These are phyloP conservation scores for Lasiommata megera DNA, from an alignment of 2,888 invertebrate species.

Conservation along the genomic window DNA sequence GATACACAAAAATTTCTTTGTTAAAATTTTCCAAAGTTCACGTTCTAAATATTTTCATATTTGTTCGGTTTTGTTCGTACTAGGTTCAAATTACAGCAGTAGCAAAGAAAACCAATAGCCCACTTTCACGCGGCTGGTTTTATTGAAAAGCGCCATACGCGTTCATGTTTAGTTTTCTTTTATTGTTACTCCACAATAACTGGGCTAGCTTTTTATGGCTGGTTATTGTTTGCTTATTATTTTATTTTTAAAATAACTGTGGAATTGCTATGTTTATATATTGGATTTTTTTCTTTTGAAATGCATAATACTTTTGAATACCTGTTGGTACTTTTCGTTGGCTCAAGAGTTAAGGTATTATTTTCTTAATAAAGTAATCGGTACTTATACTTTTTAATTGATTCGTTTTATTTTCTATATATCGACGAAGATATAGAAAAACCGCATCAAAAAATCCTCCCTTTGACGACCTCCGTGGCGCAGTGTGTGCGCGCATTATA, in stretches of 20 bases:
- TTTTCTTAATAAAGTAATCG: too few relatives aligned
- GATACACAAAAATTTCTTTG: conserved; percentile 10
- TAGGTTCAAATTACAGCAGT: conserved; percentile 31
- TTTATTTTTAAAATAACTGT: conserved; percentile 3
- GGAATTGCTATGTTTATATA: background rate
- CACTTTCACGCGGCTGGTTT: conserved; percentile 61
- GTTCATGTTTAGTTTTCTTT: conserved; percentile 53
- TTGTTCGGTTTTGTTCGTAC: conserved; percentile 18
- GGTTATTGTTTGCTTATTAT: conserved; percentile 40
- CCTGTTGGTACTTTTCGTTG: too few relatives aligned
- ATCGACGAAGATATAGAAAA: too few relatives aligned
- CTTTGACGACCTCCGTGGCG: too few relatives aligned
- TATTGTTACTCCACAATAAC: conserved; percentile 48
- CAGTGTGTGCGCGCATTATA: too few relatives aligned
- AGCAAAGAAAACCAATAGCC: conserved; percentile 66
- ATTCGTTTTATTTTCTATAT: too few relatives aligned
- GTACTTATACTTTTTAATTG: too few relatives aligned
- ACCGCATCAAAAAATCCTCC: too few relatives aligned
- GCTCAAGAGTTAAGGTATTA: too few relatives aligned
- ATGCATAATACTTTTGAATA: too few relatives aligned
- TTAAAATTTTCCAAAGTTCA: conserved; percentile 13
- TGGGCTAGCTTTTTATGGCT: conserved; percentile 43
- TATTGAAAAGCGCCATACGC: conserved; percentile 63
- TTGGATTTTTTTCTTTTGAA: too few relatives aligned
- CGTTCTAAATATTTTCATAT: conserved; percentile 15